Base-by-base conservation (phyloP, 2,888 invertebrate genomes). In the Catocala nupta region DNA sequence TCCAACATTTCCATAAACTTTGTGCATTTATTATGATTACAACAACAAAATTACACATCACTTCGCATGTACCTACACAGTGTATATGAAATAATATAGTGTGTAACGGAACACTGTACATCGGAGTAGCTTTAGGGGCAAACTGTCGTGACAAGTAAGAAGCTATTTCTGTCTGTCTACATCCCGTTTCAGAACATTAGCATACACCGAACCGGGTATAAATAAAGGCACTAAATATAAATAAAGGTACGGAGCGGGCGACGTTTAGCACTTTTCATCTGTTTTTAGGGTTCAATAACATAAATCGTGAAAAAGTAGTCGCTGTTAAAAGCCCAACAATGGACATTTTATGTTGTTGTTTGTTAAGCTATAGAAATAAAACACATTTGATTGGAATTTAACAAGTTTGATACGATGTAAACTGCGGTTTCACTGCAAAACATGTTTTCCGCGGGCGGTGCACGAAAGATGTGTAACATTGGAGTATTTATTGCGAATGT, bases 81-180 rank as follows among this genome's bases (percentile, higher is more conserved):
- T 44, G 13, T 44, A 59, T 50, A 42, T 48, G 58, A 55, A 56
- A 70, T 68, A 71, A 67, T 55, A 48, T 53, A 57, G 51, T 55
- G 57, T 63, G 57, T 63, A 68, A 73, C 68, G 52, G 66, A 65
- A 61, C 60, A 70, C 60, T 63, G 59, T 62, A 44, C 57, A 70
- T 65, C 68, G 63, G 65, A 75, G 76, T 77, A 71, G 75, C 78
- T 80, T 75, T 80, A 78, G 76, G 78, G 80, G 77, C 79, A 78
- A 82, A 86, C 81, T 83, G 83, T 82, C 83, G 80, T 81, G 84
- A 85, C 80, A 81, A 78, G 80, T 73, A 73, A 71, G 70, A 61
- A 65, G 81, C 78, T 87, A 87, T 87, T 85, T 83, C 81, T 80
- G 81, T 79, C 78, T 65, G 77, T 73, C 80, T 75, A 78, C 78